phyloP scores from a whole-genome alignment of 2,797 vertebrate genomes.

The Takifugu rubripes region DNA sequence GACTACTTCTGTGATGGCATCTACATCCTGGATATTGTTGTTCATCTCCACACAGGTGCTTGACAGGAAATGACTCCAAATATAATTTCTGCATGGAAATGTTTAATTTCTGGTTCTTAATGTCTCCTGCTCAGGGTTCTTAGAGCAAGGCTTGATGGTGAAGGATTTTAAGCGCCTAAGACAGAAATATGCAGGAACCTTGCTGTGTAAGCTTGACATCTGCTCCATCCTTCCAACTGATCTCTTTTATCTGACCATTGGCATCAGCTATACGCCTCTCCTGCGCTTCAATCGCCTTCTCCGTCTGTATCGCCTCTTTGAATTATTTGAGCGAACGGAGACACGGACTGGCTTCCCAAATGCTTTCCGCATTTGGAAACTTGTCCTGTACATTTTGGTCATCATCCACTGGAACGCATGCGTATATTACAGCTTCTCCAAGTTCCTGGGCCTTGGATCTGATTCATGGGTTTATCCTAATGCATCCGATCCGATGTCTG shows the following conservation, averaged over 20 bases:
- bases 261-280: conserved; percentile 81
- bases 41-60: conserved; percentile 88
- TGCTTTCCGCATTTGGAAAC: conserved; percentile 88
- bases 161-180: conserved; percentile 82
- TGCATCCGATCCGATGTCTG: conserved; percentile 79
- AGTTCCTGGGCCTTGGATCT: conserved; percentile 88
- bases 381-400: conserved; percentile 91
- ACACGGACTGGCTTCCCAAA: conserved; percentile 94
- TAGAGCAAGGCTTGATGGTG: conserved; percentile 92
- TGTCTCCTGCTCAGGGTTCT: conserved; percentile 76
- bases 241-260: conserved; percentile 79
- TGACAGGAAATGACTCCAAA: not conserved
- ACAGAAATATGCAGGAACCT: conserved; percentile 79
- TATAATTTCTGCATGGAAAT: not conserved
- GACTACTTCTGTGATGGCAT: conserved; percentile 87
- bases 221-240: conserved; percentile 89
- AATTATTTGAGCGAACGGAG: conserved; percentile 91
- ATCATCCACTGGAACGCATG: conserved; percentile 99
- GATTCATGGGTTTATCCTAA: conserved; percentile 96
- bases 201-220: conserved; percentile 89
- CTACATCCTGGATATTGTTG: conserved; percentile 83
- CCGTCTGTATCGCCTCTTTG: conserved; percentile 89
- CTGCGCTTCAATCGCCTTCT: conserved; percentile 91
- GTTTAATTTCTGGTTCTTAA: not conserved
- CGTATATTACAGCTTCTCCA: conserved; percentile 93